Base-by-base conservation (phyloP, 2,888 invertebrate species). In the Phymatocera aterrima region DNA sequence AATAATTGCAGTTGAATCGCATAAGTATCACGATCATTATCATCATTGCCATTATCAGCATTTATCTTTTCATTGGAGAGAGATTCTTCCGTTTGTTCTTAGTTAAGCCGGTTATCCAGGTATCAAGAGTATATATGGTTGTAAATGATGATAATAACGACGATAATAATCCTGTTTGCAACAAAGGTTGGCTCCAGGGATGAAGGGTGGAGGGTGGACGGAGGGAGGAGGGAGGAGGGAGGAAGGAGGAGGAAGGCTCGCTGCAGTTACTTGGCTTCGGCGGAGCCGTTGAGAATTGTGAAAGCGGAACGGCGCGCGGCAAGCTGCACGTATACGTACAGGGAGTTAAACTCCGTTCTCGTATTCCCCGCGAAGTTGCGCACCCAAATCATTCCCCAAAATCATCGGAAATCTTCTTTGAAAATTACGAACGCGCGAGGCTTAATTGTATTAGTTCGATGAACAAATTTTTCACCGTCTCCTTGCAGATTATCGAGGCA, bases 101-200 rank as follows among this genome's bases (percentile, higher is more conserved):
- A 31, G 72, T 72, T 72, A 72, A 72, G 72, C 72, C 43, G 72
- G 51, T 72, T 72, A 72, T 51, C 31, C 72, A 72, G 34, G 51
- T 21, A 28, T 72, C 18, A 18, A 31, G 34, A 51, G 12, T 8
- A 24, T 31, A 18, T 43, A 21, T 24, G 31, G 34, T 3, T 24
- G 51, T 43, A 43, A n/a, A 72, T 72, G 72, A 72, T 34, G 72
- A 72, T 72, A 72, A 72, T 51, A 51, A 72, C 72, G 51, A 48
- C 43, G 72, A 51, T 51, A 51, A 72, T 72, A 72, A 72, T 72
- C 72, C 72, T 72, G 72, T 72, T 72, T 72, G 72, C 10, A 72
- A 31, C 51, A 72, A 51, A 51, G 51, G 72, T 12, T 34, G 72
- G 48, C 48, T 24, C 4, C 34, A 28, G 70, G 72, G 37, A n/a